Conservation (phyloP, 2,888 invertebrate genomes). For the Athrips mouffetella region DNA sequence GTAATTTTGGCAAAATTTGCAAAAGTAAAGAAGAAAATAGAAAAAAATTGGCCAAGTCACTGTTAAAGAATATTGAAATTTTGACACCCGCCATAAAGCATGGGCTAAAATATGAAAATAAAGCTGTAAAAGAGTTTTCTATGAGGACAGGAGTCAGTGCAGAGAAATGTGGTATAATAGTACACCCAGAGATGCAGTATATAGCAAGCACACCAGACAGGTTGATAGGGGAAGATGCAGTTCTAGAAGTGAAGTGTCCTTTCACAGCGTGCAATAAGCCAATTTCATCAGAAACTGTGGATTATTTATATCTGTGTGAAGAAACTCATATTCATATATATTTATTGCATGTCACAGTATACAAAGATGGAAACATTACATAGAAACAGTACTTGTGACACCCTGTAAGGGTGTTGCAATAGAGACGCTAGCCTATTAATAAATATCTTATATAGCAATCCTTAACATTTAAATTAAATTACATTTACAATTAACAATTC, state of each 20-base stretch:
- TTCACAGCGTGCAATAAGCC: too few relatives aligned
- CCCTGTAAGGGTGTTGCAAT: too few relatives aligned
- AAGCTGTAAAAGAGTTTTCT: not conserved
- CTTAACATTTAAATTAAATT: too few relatives aligned
- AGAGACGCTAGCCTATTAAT: too few relatives aligned
- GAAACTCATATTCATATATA: too few relatives aligned
- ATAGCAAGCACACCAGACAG: not conserved
- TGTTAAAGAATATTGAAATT: not conserved
- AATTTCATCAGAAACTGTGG: too few relatives aligned
- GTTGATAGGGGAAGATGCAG: not conserved
- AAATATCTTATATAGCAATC: too few relatives aligned
- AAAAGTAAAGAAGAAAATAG: not conserved
- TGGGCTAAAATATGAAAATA: not conserved
- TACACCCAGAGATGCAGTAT: not conserved
- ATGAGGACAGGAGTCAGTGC: not conserved
- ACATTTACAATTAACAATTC: too few relatives aligned
- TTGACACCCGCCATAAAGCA: not conserved
- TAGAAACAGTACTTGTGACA: too few relatives aligned
- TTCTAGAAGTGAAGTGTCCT: not conserved
- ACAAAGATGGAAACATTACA: too few relatives aligned
- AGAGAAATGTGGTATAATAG: not conserved
- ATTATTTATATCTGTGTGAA: too few relatives aligned
- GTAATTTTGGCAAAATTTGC: not conserved
- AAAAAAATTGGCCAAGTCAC: not conserved
- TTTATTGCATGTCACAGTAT: too few relatives aligned